Evolutionary conservation across 2,797 vertebrate genomes (phyloP).

Genomic region (Lemur catta): DNA sequence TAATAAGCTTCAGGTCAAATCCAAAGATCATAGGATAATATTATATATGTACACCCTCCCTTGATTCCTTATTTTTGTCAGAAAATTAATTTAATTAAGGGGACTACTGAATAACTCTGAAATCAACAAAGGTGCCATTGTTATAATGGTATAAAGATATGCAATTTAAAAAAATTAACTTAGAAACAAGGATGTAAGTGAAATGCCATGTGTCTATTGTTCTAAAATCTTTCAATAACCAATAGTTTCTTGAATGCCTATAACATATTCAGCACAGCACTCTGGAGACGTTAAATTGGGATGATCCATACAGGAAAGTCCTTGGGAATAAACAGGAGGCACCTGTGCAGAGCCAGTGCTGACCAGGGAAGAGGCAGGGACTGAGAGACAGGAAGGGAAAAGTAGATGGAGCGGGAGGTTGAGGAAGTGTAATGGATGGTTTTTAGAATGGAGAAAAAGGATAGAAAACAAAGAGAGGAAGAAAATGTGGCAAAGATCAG

Average conservation of each 20-base stretch:
- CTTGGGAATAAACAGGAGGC: neutral
- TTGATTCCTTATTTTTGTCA: neutral
- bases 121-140: neutral
- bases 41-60: neutral
- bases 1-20: neutral
- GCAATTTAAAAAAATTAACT: neutral
- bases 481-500: neutral
- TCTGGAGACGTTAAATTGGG: neutral
- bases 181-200: neutral
- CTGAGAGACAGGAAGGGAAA: neutral
- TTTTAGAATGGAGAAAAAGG: neutral
- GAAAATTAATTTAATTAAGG: constrained; percentile 27
- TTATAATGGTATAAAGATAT: neutral
- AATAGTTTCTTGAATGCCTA: neutral
- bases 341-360: neutral
- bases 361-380: neutral
- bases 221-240: constrained; percentile 32
- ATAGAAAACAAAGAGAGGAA: neutral
- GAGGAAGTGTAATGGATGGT: neutral
- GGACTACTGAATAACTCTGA: neutral
- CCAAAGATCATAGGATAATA: neutral
- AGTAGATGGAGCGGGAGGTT: neutral
- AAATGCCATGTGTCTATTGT: neutral
- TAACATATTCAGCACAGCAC: neutral
- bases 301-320: neutral